Evolutionary conservation across 2,113 vertebrate genomes (phyloP).

Genomic region (Neolamprologus variostigma): DNA sequence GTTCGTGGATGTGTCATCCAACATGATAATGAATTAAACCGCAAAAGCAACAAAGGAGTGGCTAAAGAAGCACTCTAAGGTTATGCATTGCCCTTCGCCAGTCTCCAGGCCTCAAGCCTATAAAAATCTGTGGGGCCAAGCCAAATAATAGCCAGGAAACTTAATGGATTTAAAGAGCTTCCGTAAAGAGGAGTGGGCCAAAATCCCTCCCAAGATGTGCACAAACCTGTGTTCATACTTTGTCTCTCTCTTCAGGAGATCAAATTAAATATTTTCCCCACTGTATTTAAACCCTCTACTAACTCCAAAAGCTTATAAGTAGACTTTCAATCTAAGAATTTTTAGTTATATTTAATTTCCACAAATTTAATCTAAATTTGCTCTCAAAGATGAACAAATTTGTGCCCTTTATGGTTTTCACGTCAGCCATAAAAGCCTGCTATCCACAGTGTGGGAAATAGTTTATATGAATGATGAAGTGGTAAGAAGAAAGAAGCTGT

Average conservation of each 20-base stretch:
- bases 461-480: background rate
- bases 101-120: background rate
- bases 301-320: background rate
- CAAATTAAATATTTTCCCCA: background rate
- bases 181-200: background rate
- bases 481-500: background rate
- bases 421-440: background rate
- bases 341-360: background rate
- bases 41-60: background rate
- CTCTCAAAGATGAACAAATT: background rate
- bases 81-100: fast-evolving
- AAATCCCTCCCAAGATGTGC: background rate
- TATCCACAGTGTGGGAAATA: background rate
- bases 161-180: background rate
- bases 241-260: background rate
- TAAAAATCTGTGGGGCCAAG: background rate
- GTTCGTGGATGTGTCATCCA: background rate
- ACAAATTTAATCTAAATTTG: background rate
- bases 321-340: background rate
- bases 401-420: background rate
- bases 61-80: background rate
- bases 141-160: background rate
- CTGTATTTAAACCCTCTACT: background rate
- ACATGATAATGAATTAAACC: fast-evolving
- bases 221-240: background rate